Conservation (phyloP, 1,140 invertebrate species). For the Achatina immaculata region DNA sequence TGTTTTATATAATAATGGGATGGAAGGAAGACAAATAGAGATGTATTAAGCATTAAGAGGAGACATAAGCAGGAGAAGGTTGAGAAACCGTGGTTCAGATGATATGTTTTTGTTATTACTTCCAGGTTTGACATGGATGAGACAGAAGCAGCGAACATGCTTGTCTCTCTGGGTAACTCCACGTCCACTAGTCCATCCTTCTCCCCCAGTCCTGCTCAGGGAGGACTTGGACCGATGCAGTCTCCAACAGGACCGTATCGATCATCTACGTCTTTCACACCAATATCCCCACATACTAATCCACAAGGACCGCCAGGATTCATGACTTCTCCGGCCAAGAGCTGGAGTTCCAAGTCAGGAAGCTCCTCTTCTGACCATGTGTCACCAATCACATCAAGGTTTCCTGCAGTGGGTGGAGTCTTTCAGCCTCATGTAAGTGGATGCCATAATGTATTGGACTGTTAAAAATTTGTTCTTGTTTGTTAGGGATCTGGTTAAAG, state of each 20-base stretch:
- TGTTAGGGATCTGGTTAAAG: background rate
- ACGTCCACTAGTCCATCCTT: constrained; percentile 73
- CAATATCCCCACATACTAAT: constrained; percentile 67
- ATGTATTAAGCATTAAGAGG: too few relatives aligned
- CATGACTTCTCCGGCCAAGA: constrained; percentile 60
- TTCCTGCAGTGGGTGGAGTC: constrained; percentile 43
- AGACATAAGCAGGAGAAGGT: too few relatives aligned
- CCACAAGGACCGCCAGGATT: constrained; percentile 54
- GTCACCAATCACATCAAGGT: constrained; percentile 64
- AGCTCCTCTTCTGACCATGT: constrained; percentile 64
- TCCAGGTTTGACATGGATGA: constrained; percentile 84
- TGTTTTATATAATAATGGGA: too few relatives aligned
- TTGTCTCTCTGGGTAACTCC: constrained; percentile 93
- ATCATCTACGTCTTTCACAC: constrained; percentile 62
- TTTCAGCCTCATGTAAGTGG: constrained; percentile 43
- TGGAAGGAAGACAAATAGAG: too few relatives aligned
- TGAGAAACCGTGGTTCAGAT: background rate
- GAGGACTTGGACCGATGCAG: constrained; percentile 47
- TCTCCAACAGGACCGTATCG: constrained; percentile 49
- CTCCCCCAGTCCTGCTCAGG: constrained; percentile 77
- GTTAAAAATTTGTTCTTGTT: background rate
- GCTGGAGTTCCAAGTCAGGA: constrained; percentile 67
- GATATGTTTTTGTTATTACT: background rate
- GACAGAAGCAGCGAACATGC: constrained; percentile 96
- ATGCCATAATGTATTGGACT: background rate